phyloP scores from a whole-genome alignment of 2,113 vertebrate species.

The Barbus barbus region DNA sequence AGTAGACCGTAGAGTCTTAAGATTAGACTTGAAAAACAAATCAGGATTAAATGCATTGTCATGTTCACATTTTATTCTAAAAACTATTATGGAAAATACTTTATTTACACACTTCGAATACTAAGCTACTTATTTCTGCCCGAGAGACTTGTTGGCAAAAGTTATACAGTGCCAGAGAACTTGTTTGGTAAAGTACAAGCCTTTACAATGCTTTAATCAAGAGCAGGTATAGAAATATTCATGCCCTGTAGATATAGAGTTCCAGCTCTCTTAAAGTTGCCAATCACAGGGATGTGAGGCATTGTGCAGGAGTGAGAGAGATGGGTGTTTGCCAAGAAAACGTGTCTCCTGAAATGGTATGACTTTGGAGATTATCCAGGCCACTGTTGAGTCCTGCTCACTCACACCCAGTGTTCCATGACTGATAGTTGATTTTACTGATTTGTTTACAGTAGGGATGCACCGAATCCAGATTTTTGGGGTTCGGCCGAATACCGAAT shows the following conservation, averaged over 20 bases:
- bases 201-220: not conserved
- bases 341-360: not conserved
- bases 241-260: not conserved
- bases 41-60: not conserved
- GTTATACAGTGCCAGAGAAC: not conserved
- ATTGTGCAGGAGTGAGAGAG: not conserved
- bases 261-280: not conserved
- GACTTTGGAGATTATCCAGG: conserved; percentile 4
- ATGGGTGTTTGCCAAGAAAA: not conserved
- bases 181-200: not conserved
- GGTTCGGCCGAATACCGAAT: too few species aligned
- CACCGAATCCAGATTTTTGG: too few species aligned
- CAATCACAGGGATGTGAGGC: not conserved
- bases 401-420: not conserved
- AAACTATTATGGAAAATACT: not conserved
- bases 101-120: not conserved
- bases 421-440: conserved; percentile 2
- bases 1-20: not conserved
- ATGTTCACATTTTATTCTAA: not conserved
- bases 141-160: not conserved
- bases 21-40: not conserved
- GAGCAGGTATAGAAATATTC: not conserved
- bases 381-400: conserved; percentile 14
- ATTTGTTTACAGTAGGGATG: not conserved
- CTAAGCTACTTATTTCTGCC: not conserved